Percentiles rank a stretch among this genome's conserved stretches.
Conservation (phyloP, 2,888 invertebrate species). For the Parnassius orleans region DNA sequence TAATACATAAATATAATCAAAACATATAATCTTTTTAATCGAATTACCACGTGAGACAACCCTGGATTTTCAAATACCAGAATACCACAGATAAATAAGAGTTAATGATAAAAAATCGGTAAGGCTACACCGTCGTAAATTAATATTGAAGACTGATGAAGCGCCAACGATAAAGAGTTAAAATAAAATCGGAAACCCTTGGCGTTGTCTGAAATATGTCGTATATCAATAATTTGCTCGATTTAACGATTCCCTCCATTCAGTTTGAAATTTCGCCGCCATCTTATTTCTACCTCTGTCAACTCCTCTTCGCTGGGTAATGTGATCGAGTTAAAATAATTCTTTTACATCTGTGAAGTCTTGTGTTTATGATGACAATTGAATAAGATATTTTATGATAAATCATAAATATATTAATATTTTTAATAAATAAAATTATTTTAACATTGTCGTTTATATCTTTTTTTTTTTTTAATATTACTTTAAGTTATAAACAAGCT, state of each 20-base stretch:
- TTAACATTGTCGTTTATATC: too few species aligned
- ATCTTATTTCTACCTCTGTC: conserved; percentile 14
- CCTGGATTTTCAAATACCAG: neutral
- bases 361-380: too few species aligned
- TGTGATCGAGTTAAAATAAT: conserved; percentile 15
- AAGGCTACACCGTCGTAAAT: conserved; percentile 15
- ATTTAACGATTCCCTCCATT: conserved; percentile 19
- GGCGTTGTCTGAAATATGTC: conserved; percentile 16
- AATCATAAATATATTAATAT: too few species aligned
- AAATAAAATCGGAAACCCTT: conserved; percentile 12
- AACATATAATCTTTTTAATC: neutral
- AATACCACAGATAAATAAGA: neutral
- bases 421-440: too few species aligned
- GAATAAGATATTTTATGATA: too few species aligned
- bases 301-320: conserved; percentile 7
- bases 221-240: conserved; percentile 23
- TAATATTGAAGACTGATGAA: conserved; percentile 16
- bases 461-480: too few species aligned
- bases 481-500: too few species aligned
- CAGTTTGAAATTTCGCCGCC: conserved; percentile 13
- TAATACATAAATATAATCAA: too few species aligned
- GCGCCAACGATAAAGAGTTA: conserved; percentile 11
- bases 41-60: neutral
- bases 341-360: neutral
- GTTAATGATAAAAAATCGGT: conserved; percentile 1